Evolutionary conservation across 2,888 invertebrate species (phyloP).

Genomic region (Cataglyphis albicans): DNA sequence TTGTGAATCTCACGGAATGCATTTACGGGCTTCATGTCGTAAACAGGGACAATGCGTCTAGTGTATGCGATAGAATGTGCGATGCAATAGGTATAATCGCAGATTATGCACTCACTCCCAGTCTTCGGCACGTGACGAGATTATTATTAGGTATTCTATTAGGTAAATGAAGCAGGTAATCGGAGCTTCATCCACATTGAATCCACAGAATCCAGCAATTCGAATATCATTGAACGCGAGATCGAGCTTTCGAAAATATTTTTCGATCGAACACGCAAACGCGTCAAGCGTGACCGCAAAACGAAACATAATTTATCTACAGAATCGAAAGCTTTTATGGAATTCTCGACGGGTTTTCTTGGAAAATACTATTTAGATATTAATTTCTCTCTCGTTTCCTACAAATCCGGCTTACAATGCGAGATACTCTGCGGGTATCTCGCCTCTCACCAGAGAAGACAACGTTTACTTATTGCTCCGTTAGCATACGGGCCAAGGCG

Average conservation of each 20-base stretch:
- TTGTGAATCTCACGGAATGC: slow-evolving; percentile 28
- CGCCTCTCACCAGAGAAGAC: slow-evolving; percentile 55
- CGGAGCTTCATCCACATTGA: not conserved
- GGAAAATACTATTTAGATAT: too few species aligned
- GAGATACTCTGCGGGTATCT: slow-evolving; percentile 50
- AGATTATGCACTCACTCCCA: slow-evolving; percentile 24
- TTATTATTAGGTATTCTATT: not conserved
- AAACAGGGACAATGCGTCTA: slow-evolving; percentile 44
- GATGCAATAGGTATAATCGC: slow-evolving; percentile 33
- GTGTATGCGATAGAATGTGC: slow-evolving; percentile 43
- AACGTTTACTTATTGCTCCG: slow-evolving; percentile 60
- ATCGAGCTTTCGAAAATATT: not conserved
- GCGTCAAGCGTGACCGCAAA: not conserved
- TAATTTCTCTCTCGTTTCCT: not conserved
- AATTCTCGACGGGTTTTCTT: not conserved
- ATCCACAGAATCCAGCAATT: not conserved
- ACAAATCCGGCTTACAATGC: slow-evolving; percentile 32
- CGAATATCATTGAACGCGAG: not conserved
- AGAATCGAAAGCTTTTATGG: not conserved
- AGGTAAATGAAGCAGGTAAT: slow-evolving; percentile 33
- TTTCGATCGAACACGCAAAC: not conserved
- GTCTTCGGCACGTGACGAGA: slow-evolving; percentile 33
- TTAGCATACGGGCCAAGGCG: slow-evolving; percentile 47
- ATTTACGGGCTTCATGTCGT: slow-evolving; percentile 34
- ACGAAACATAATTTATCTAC: not conserved